Evolutionary conservation across 2,113 vertebrate genomes (phyloP).

Genomic region (Pitta sordida): DNA sequence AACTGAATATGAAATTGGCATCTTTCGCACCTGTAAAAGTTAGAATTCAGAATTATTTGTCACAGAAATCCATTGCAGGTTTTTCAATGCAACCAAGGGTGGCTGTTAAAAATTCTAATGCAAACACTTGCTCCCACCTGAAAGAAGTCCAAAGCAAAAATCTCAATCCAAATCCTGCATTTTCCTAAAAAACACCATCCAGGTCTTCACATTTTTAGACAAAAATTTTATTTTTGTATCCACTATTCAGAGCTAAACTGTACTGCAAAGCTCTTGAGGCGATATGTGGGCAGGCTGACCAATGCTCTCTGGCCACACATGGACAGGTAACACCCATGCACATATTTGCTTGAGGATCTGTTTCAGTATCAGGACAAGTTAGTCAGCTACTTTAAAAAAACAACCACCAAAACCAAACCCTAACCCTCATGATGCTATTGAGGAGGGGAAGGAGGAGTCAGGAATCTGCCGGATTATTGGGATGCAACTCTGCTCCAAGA

Average conservation of each 20-base stretch:
- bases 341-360: background rate
- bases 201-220: background rate
- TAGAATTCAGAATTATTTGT: background rate
- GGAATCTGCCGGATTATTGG: background rate
- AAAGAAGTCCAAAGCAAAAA: background rate
- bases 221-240: background rate
- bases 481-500: too few species aligned
- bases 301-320: fast-evolving
- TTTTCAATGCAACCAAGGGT: background rate
- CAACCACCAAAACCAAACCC: background rate
- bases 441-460: background rate
- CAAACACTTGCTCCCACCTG: background rate
- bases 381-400: background rate
- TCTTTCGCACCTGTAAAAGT: background rate
- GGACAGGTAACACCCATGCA: background rate
- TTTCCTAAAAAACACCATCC: background rate
- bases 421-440: background rate
- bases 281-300: background rate
- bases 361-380: background rate
- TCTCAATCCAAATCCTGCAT: background rate
- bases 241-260: background rate
- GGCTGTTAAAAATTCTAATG: background rate
- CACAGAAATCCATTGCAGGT: background rate
- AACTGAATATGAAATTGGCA: too few species aligned
- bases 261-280: background rate